These are phyloP conservation scores for Rugalucina vietnamica DNA, from an alignment of 2,888 invertebrate species.

Conservation along the genomic window DNA sequence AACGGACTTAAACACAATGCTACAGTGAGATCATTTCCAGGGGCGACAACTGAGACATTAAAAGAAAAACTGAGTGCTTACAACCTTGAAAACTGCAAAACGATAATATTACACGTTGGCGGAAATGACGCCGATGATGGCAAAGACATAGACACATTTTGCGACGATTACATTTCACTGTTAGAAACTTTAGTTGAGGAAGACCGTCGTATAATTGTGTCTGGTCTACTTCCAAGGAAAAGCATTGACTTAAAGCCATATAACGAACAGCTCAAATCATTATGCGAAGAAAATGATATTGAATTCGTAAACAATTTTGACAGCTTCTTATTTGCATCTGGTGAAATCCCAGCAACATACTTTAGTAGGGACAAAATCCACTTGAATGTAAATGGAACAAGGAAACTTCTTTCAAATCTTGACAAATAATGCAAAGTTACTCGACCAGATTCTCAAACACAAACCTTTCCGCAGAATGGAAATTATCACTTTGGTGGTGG, in stretches of 20 bases:
- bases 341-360: background rate
- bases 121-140: background rate
- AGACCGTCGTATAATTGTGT: background rate
- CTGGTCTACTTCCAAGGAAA: background rate
- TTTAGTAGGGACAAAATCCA: background rate
- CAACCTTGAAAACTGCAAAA: background rate
- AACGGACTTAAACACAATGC: background rate
- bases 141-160: background rate
- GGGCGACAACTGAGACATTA: background rate
- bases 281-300: background rate
- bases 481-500: too few species aligned
- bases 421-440: background rate
- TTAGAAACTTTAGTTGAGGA: background rate
- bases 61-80: background rate
- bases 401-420: background rate
- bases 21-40: background rate
- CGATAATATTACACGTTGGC: background rate
- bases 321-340: background rate
- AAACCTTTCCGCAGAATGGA: too few species aligned
- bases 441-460: background rate
- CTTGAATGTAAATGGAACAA: background rate
- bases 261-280: background rate
- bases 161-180: background rate
- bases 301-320: background rate
- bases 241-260: background rate